Evolutionary conservation across 2,113 vertebrate species (phyloP), one percentile per base, ranked within the genome.

Genomic region (Galeopterus variegatus): DNA sequence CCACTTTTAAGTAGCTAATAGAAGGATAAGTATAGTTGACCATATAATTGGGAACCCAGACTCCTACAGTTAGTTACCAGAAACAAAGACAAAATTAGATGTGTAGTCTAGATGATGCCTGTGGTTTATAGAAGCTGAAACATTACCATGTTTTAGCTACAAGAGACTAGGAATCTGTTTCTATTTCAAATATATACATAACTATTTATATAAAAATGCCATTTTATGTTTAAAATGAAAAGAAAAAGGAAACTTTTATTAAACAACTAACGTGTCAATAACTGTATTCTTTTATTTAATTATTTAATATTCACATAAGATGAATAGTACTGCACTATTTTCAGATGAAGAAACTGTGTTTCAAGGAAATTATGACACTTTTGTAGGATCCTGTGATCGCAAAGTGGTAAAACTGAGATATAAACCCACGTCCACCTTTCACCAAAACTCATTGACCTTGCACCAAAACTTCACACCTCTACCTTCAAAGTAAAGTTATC

Each of bases 21-120:
- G 50, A 87, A 15, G 33, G 73, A 79, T 52, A 96, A 88, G 11
- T 26, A 41, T 13, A 90, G 64, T 12, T 88, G 31, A 86, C 50
- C 28, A 5, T 65, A 56, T 81, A 94, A 81, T 85, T 4, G 41
- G 54, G 33, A 91, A 86, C 24, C 48, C 6, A 62, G 21, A 64
- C 48, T 54, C 60, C 31, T 75, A 50, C 0, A 72, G 50, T 52
- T 91, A 58, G 41, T 72, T 91, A 52, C 83, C 73, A 94, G 82
- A 94, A 93, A 92, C 8, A 93, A 91, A 69, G 54, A 52, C 41
- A 88, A 94, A 95, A 84, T 86, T 75, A 94, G 64, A 86, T 50
- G 13, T 45, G 50, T 65, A 33, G 14, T 94, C 62, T 73, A n/a
- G 94, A 31, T 85, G n/a, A 81, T 75, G 11, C 6, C 72, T 54